Conservation (phyloP, 1,140 invertebrate species). For the Lutraria rhynchaena region DNA sequence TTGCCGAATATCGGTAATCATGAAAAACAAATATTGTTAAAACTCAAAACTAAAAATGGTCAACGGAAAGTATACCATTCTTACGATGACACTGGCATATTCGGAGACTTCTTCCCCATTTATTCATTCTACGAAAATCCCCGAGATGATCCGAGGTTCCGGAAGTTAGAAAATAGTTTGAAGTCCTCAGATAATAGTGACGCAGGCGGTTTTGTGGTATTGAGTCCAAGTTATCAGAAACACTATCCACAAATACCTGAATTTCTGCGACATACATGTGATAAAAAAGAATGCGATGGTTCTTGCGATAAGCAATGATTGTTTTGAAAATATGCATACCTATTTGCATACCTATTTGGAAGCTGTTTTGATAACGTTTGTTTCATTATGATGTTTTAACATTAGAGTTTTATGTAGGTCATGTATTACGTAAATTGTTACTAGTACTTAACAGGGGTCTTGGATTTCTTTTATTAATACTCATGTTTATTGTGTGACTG, state of each 20-base stretch:
- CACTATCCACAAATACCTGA: conserved; percentile 36
- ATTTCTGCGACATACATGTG: not conserved
- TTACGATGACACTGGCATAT: conserved; percentile 63
- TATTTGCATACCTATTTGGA: too few relatives aligned
- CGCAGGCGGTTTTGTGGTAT: conserved; percentile 22
- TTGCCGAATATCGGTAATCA: conserved; percentile 56
- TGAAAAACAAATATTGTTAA: conserved; percentile 66
- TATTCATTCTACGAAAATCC: conserved; percentile 63
- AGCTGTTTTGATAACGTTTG: too few relatives aligned
- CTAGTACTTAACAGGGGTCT: too few relatives aligned
- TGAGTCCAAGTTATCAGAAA: conserved; percentile 29
- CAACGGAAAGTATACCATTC: conserved; percentile 68
- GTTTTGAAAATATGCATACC: too few relatives aligned
- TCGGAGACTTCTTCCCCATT: conserved; percentile 65
- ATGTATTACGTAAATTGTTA: too few relatives aligned
- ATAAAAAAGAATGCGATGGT: too few relatives aligned
- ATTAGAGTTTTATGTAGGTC: too few relatives aligned
- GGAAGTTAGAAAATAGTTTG: conserved; percentile 45
- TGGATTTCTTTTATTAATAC: too few relatives aligned
- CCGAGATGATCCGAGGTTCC: conserved; percentile 67
- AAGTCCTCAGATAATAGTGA: conserved; percentile 7
- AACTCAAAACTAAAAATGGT: conserved; percentile 66
- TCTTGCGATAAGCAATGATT: too few relatives aligned
- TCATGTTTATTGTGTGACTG: too few relatives aligned
- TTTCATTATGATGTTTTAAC: too few relatives aligned